Conservation (phyloP, 2,113 vertebrate genomes). For the Labeo catla region DNA sequence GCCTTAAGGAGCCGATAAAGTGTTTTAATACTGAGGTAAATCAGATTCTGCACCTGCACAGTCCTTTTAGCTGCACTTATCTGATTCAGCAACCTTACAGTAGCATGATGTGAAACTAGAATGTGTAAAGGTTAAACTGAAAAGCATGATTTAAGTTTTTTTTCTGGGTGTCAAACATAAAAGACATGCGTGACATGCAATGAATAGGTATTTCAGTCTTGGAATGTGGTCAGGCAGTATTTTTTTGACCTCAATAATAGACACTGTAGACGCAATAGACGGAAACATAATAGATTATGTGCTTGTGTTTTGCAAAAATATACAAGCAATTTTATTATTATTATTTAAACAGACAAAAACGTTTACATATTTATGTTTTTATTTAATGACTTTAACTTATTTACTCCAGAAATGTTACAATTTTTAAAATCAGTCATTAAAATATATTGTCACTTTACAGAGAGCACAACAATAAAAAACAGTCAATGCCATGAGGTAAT, state of each 20-base stretch:
- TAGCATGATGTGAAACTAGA: background rate
- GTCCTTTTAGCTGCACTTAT: background rate
- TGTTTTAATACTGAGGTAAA: background rate
- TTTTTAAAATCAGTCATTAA: background rate
- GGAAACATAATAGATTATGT: background rate
- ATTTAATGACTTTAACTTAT: background rate
- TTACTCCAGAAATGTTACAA: background rate
- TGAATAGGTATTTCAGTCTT: background rate
- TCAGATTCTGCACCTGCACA: background rate
- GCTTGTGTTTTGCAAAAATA: background rate
- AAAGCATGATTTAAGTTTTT: background rate
- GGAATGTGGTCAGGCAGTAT: background rate
- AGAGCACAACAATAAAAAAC: background rate
- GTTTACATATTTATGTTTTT: background rate
- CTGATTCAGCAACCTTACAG: background rate
- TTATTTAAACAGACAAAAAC: constrained; percentile 3
- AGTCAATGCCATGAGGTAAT: background rate
- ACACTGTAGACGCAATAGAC: background rate
- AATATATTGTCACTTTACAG: background rate
- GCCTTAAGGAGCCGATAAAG: background rate
- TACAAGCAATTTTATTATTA: background rate
- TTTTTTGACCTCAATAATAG: background rate
- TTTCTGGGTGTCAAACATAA: background rate
- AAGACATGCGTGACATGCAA: background rate
- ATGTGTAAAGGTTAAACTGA: background rate